Base-by-base conservation (phyloP, 2,888 invertebrate genomes). In the Mystacides longicornis region DNA sequence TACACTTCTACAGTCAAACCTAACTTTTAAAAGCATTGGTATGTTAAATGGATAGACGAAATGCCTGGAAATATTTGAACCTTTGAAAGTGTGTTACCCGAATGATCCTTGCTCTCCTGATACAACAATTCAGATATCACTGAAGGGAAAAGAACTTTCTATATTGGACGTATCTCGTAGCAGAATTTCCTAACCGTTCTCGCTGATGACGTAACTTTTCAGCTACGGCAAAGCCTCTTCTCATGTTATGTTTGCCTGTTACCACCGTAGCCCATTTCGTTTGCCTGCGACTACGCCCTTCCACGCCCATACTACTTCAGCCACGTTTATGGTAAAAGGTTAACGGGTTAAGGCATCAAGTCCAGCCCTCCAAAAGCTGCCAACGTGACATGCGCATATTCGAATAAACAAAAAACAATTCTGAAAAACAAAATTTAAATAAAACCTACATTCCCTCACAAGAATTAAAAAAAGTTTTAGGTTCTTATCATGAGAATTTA, bases 241-340 rank as follows among this genome's bases (percentile, higher is more conserved):
- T 11, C 11, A n/a, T 2, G 7, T 49, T 52, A 50, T 60, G 49
- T 20, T 22, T 5, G 14, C 60, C 60, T 57, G 55, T 49, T 55
- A 50, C 19, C 49, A 21, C 48, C 55, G 60, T 58, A 60, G 58
- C 54, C 53, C 37, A 50, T 54, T 60, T 55, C 55, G 51, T 42
- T 54, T 58, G 55, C 55, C 55, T 51, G 51, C 54, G 57, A 60
- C 58, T 58, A 56, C 57, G 55, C 60, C 58, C 56, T 56, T 54
- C 52, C 47, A 37, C 52, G 52, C 33, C 49, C 21, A 19, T 27
- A 49, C 19, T 33, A 49, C 31, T 31, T 33, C 18, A 49, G 27
- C 20, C 9, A 23, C 16, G 9, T 19, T 27, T 49, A 1, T 20
- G 20, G 19, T 7, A 23, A 23, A n/a, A 16, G 11, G 19, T 20